These are phyloP conservation scores for Onychostoma macrolepis DNA, from an alignment of 2,113 vertebrate genomes.

Conservation along the genomic window DNA sequence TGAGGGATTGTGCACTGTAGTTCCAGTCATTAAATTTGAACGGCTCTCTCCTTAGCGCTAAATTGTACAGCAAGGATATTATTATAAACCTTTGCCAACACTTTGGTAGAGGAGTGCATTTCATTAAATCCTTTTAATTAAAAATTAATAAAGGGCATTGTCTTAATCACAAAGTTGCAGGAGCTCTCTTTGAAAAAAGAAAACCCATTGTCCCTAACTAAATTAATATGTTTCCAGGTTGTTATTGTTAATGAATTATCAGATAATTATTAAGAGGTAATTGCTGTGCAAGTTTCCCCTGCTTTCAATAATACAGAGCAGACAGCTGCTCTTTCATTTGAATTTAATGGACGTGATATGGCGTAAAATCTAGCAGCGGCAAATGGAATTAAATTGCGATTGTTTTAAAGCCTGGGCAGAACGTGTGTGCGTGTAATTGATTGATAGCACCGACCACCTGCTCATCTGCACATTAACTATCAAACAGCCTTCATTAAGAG, in stretches of 20 bases:
- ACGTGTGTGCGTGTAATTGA: slow-evolving; percentile 37
- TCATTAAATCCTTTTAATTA: slow-evolving; percentile 60
- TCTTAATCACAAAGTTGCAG: slow-evolving; percentile 60
- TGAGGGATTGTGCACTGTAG: neutral
- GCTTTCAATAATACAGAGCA: slow-evolving; percentile 54
- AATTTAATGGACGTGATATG: slow-evolving; percentile 59
- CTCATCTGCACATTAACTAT: slow-evolving; percentile 24
- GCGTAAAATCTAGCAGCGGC: slow-evolving; percentile 47
- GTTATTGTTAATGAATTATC: slow-evolving; percentile 64
- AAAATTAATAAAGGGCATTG: slow-evolving; percentile 59
- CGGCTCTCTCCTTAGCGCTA: neutral
- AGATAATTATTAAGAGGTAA: slow-evolving; percentile 62
- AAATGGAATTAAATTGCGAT: slow-evolving; percentile 46
- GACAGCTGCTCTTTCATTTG: slow-evolving; percentile 51
- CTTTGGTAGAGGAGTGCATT: slow-evolving; percentile 16
- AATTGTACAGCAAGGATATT: slow-evolving; percentile 10
- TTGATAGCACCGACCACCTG: slow-evolving; percentile 50
- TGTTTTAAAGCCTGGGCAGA: slow-evolving; percentile 41
- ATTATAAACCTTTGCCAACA: slow-evolving; percentile 36
- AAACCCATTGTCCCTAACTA: slow-evolving; percentile 39
- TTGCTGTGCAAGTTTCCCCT: slow-evolving; percentile 53
- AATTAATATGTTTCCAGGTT: slow-evolving; percentile 56
- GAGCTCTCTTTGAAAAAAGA: slow-evolving; percentile 53
- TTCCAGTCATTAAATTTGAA: slow-evolving; percentile 13
- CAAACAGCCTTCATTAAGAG: slow-evolving; percentile 38